Conservation (phyloP, 2,113 vertebrate species). For the Cynopterus brachyotis region DNA sequence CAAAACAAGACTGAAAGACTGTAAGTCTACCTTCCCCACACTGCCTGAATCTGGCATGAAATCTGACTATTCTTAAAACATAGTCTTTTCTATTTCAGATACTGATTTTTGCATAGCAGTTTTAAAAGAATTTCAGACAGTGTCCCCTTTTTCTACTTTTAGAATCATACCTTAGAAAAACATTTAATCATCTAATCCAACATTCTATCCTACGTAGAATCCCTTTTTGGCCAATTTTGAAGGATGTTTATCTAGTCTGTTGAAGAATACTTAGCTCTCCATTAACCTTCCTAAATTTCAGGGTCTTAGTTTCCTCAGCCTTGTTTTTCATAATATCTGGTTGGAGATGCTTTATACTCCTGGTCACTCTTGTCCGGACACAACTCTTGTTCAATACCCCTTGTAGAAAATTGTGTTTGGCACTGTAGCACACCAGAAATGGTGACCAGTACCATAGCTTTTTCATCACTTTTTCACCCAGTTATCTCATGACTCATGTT, state of each 20-base stretch:
- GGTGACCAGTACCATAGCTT: not conserved
- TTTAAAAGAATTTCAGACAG: not conserved
- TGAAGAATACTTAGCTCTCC: not conserved
- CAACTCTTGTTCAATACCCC: not conserved
- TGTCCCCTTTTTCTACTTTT: not conserved
- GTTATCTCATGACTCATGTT: not conserved
- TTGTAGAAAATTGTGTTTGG: not conserved
- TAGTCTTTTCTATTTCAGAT: not conserved
- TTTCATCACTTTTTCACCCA: not conserved
- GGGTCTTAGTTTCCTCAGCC: not conserved
- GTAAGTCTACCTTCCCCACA: not conserved
- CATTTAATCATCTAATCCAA: not conserved
- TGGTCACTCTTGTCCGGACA: not conserved
- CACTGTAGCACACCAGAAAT: not conserved
- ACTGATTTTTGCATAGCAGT: not conserved
- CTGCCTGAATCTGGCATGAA: not conserved
- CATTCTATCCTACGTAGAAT: not conserved
- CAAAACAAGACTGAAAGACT: not conserved
- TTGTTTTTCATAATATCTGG: not conserved
- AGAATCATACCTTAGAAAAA: not conserved
- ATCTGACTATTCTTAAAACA: not conserved
- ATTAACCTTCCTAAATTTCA: not conserved
- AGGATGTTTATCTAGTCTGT: too few relatives aligned
- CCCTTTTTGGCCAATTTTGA: not conserved
- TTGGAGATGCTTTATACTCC: not conserved